Evolutionary conservation across 1,140 invertebrate species (phyloP), one percentile per base, ranked within the genome.

Genomic region (Acromyrmex echinatior): DNA sequence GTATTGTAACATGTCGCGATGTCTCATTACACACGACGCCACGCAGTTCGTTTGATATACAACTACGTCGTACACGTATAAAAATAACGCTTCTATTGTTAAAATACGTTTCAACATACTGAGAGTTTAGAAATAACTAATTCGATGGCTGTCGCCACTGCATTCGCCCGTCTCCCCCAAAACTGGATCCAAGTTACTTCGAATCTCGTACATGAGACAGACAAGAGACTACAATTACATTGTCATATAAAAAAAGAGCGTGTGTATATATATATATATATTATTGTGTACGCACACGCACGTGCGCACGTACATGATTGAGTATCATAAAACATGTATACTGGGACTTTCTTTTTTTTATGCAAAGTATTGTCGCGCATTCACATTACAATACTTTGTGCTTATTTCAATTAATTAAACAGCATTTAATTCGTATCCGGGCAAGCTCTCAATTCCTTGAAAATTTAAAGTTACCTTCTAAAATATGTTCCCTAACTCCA

Each of bases 51-150:
- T 71, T 86, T 87, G 53, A 86, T 86, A 86, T 86, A 86, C 68
- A 77, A 88, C 87, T 86, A 84, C 76, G 86, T 78, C 84, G 63
- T 77, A 78, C 82, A 86, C 66, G 87, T 88, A 88, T 77, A 88
- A 88, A 88, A 88, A 88, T 88, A 88, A 88, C 74, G 51, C 76
- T 86, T 88, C 80, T 86, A 88, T 86, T 70, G 81, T 81, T 87
- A 68, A 86, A 88, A 70, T 86, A 86, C 63, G 49, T 86, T 86
- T 86, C 82, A 86, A 86, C 82, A 66, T 86, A 86, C 45, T 68
- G 62, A 79, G 62, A 86, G 60, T 79, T 66, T 45, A 79, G 73
- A 79, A 86, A n/a, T 78, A 86, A 86, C 76, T 86, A 86, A 86
- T 79, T 77, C 74, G 58, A 78, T 76, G 60, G 70, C 58, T 25